Evolutionary conservation across 2,888 invertebrate species (phyloP), one percentile per base, ranked within the genome.

Genomic region (Dryocosmus kuriphilus): DNA sequence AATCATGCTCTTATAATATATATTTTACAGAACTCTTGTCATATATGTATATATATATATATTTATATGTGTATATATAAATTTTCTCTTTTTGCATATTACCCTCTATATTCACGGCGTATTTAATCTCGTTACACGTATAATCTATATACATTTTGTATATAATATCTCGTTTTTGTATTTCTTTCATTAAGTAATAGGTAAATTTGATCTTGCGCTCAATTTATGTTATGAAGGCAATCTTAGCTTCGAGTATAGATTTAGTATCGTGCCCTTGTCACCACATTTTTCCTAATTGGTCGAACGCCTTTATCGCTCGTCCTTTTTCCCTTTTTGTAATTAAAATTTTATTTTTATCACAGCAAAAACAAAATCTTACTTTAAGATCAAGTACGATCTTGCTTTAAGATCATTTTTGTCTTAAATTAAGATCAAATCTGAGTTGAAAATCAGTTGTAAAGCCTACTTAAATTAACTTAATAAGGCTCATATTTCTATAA

Each of bases 141-240:
- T 51, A 79, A 77, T 80, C 55, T 80, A 79, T 77, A 73, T 63
- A 55, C 73, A 77, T 51, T 78, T 14, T 38, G 35, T 79, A 62
- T 79, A 78, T 83, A 46, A 74, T 67, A 79, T 79, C 67, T 80
- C 77, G 82, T 77, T 83, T 55, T 63, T 82, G 77, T 85, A 75
- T 82, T 78, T 84, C 82, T 81, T 82, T 77, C 82, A 85, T 88
- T 85, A 82, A 87, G 85, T 87, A 86, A 87, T 76, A 86, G 83
- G 82, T 88, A 87, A 87, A 82, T 91, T 91, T 91, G 91, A 91
- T 91, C 90, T 90, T 89, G 88, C 88, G 91, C 91, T 91, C 91
- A 89, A 88, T 89, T 89, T 89, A 81, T 84, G 89, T 88, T 88
- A 87, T 86, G 85, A 90, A 91, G 91, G 91, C 91, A 91, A 90